Evolutionary conservation across 2,888 invertebrate genomes (phyloP).

Genomic region (Taphrorychus bicolor): DNA sequence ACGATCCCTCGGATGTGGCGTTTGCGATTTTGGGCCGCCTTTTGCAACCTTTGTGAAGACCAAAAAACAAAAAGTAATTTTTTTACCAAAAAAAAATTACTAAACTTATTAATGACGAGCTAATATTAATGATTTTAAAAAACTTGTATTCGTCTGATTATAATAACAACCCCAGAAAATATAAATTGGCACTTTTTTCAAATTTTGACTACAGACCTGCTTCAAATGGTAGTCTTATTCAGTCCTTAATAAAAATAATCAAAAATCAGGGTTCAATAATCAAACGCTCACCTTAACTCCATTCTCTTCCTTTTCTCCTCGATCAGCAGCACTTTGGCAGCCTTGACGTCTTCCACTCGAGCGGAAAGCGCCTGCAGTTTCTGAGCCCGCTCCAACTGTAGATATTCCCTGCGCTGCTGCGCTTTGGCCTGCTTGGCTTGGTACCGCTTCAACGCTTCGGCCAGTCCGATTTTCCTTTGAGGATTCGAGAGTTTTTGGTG

Average conservation of each 20-base stretch:
- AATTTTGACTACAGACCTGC: no score
- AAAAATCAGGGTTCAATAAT: no score
- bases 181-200: no score
- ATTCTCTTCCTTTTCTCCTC: slow-evolving; percentile 80
- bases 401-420: slow-evolving; percentile 81
- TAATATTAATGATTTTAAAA: no score
- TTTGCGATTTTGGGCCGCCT: slow-evolving; percentile 91
- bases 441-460: slow-evolving; percentile 78
- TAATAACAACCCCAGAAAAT: not conserved
- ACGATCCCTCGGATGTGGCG: slow-evolving; percentile 83
- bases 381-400: slow-evolving; percentile 84
- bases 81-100: not conserved
- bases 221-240: no score
- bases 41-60: slow-evolving; percentile 65
- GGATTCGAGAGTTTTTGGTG: slow-evolving; percentile 95
- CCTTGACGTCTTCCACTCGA: slow-evolving; percentile 84
- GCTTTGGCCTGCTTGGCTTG: slow-evolving; percentile 93
- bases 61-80: not conserved
- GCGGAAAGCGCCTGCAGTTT: slow-evolving; percentile 85
- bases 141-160: no score
- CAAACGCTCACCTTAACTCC: slow-evolving; percentile 63
- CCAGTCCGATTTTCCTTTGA: slow-evolving; percentile 82
- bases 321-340: slow-evolving; percentile 84
- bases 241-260: no score
- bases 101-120: no score